A percentile compares a stretch with the other conserved stretches of the same genome.
phyloP scores from a whole-genome alignment of 1,140 invertebrate species.

The Camponotus vicinus region DNA sequence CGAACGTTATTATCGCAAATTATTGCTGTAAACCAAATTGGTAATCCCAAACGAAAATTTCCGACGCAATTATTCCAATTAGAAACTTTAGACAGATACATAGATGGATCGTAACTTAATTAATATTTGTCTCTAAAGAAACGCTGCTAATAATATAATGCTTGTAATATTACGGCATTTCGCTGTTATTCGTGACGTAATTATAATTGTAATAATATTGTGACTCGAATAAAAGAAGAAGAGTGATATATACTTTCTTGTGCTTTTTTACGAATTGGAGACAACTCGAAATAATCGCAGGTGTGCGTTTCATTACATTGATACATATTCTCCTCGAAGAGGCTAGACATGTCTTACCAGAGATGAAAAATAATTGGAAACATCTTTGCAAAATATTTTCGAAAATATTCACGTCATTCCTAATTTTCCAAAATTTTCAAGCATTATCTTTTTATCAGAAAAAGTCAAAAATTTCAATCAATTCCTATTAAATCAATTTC shows the following conservation, averaged over 20 bases:
- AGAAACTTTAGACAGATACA: neutral
- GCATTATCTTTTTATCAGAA: neutral
- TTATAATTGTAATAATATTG: neutral
- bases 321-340: neutral
- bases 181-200: neutral
- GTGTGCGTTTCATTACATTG: neutral
- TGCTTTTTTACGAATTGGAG: neutral
- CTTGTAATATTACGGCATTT: neutral
- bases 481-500: too few relatives aligned
- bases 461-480: too few relatives aligned
- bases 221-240: neutral
- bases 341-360: slow-evolving; percentile 8
- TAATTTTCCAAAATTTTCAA: neutral
- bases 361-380: neutral
- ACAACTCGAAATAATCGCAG: neutral
- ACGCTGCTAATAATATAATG: neutral
- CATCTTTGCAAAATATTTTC: neutral
- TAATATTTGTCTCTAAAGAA: neutral
- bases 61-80: neutral
- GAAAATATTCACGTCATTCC: neutral
- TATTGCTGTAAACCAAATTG: neutral
- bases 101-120: neutral
- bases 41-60: neutral
- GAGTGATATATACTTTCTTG: neutral
- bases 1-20: neutral